A percentile compares a stretch with the other conserved stretches of the same genome.
Evolutionary conservation across 1,140 invertebrate species (phyloP).

Genomic region (Philotrypesis tridentata): DNA sequence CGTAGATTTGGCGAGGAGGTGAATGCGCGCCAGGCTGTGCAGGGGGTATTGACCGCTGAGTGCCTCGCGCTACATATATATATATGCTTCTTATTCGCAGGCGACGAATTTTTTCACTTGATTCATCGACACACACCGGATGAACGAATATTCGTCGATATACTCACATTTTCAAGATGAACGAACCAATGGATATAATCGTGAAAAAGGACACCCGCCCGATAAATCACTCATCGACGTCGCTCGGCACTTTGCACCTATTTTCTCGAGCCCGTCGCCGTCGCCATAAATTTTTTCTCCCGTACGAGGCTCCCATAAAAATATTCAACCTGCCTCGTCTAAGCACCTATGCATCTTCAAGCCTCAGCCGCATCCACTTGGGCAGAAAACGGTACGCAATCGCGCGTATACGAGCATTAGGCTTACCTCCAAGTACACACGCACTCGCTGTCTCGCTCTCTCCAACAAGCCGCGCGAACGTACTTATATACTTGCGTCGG

Average conservation of each 20-base stretch:
- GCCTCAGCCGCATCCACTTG: slow-evolving; percentile 12
- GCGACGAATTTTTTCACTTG: too few relatives aligned
- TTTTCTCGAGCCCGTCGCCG: not conserved
- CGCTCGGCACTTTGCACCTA: not conserved
- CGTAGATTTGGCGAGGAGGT: too few relatives aligned
- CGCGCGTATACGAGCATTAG: not conserved
- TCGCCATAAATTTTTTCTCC: not conserved
- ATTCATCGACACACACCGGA: too few relatives aligned
- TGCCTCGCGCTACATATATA: too few relatives aligned
- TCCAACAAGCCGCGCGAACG: not conserved
- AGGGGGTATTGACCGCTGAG: too few relatives aligned
- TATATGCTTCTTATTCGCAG: too few relatives aligned
- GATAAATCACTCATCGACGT: not conserved
- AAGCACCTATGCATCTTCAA: not conserved
- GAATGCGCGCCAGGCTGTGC: too few relatives aligned
- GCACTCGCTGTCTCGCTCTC: not conserved
- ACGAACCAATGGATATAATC: not conserved
- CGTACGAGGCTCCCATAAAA: not conserved
- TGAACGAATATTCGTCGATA: too few relatives aligned
- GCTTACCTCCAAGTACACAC: slow-evolving; percentile 8
- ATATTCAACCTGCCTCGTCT: not conserved
- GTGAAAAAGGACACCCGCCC: not conserved
- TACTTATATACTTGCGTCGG: not conserved
- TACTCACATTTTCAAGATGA: not conserved
- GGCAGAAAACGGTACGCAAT: slow-evolving; percentile 10